Conservation (phyloP, 2,113 vertebrate species). For the Podarcis muralis region DNA sequence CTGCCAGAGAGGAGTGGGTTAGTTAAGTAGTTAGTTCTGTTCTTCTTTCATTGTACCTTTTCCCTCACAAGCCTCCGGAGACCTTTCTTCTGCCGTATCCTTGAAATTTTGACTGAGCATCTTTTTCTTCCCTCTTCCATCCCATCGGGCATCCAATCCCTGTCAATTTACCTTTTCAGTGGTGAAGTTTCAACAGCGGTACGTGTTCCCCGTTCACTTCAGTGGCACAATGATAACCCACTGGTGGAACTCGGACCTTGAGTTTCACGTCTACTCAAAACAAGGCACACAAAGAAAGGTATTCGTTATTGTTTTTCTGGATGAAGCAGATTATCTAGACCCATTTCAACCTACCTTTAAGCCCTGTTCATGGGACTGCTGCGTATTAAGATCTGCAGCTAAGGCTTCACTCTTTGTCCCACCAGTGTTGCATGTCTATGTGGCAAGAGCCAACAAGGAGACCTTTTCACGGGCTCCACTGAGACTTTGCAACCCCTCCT, state of each 20-base stretch:
- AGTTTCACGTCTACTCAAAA: conserved; percentile 86
- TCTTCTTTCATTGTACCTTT: not conserved
- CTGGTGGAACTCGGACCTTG: conserved; percentile 86
- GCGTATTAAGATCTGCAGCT: not conserved
- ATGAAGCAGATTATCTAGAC: not conserved
- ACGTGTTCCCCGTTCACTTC: conserved; percentile 85
- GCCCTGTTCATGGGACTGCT: not conserved
- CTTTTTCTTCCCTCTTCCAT: not conserved
- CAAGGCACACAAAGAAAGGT: conserved; percentile 89
- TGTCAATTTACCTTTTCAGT: conserved; percentile 73
- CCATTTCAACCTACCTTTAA: not conserved
- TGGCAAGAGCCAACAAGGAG: not conserved
- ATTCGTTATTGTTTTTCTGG: conserved; percentile 19
- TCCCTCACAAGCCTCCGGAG: not conserved
- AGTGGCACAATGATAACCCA: conserved; percentile 74
- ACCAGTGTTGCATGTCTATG: not conserved
- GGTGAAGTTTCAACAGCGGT: conserved; percentile 87
- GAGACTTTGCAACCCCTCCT: not conserved
- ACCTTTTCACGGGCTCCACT: not conserved
- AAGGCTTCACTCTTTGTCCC: not conserved
- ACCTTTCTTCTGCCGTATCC: not conserved
- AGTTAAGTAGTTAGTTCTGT: not conserved
- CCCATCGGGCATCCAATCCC: not conserved
- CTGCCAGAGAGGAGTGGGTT: not conserved
- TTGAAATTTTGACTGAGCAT: not conserved